Base-by-base conservation (phyloP, 2,888 invertebrate species). In the Diloba caeruleocephala region DNA sequence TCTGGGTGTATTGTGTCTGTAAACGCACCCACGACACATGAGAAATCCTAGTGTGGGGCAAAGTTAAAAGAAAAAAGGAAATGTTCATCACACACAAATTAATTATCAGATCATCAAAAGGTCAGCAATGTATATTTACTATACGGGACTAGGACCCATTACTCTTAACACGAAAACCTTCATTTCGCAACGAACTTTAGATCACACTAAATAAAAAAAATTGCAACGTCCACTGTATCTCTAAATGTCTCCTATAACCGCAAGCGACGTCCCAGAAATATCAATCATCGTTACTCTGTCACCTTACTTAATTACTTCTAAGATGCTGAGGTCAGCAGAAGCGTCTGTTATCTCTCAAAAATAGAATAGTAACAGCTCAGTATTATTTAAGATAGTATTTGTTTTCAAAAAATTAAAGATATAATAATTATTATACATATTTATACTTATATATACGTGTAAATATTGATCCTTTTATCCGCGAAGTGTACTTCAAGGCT, bases 281-380 rank as follows among this genome's bases (percentile, higher is more conserved):
- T 63, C 44, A 76, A 71, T 66, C 72, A 76, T 70, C 64, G 62
- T 73, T 58, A 66, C 64, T 44, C 34, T 58, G 68, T 60, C 67
- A 53, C 52, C 48, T 62, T 51, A 54, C 69, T 65, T 71, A 71
- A 75, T 75, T 71, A 64, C 71, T 58, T 53, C 32, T 45, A 67
- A 63, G 65, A 54, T 49, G 49, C 57, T 56, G 60, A 60, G 48
- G 36, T 64, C 50, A 43, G 46, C 31, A 23, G n/a, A n/a, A n/a
- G n/a, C 12, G 38, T 36, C 46, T 26, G 10, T 31, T 23, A 15
- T 25, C 41, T 31, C 31, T 53, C 49, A 56, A 42, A 45, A 28
- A 9, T 3, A 15, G 7, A 12, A 26, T 10, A 43, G 10, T 41
- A 69, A 41, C 34, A 13, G 31, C 45, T 31, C 19, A 25, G 42